phyloP scores from a whole-genome alignment of 2,113 vertebrate species.

The Athene cunicularia region DNA sequence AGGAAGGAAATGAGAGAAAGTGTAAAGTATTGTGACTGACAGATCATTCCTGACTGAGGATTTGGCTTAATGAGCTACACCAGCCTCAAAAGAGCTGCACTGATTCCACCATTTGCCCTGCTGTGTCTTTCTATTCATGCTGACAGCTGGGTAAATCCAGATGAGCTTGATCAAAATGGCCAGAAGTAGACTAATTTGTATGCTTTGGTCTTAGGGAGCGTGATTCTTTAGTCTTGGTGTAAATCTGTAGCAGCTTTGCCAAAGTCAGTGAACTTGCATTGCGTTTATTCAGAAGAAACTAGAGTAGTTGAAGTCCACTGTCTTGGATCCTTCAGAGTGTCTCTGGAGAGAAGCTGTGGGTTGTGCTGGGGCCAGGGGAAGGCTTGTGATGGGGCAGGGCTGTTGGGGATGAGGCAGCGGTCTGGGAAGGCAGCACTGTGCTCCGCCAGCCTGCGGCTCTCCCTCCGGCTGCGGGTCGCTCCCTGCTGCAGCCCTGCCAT shows the following conservation, averaged over 20 bases:
- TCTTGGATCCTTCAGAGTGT: background rate
- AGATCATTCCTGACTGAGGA: background rate
- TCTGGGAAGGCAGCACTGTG: background rate
- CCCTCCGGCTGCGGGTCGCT: background rate
- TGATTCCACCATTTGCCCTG: accelerated
- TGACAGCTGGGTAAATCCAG: background rate
- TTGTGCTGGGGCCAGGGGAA: background rate
- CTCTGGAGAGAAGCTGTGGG: background rate
- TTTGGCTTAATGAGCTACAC: background rate
- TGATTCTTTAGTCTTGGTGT: background rate
- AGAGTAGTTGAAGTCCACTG: background rate
- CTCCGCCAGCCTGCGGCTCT: background rate
- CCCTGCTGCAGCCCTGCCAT: background rate
- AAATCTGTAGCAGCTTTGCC: background rate
- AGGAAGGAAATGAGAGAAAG: background rate
- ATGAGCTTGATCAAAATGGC: background rate
- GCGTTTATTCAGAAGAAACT: background rate
- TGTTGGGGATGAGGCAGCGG: background rate
- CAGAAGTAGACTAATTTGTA: background rate
- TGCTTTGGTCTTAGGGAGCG: accelerated
- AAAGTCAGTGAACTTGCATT: accelerated
- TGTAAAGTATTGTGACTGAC: background rate
- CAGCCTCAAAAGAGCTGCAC: background rate
- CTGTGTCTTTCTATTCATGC: background rate
- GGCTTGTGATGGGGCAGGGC: background rate